phyloP scores from a whole-genome alignment of 2,113 vertebrate genomes.

The Anseranas semipalmata region DNA sequence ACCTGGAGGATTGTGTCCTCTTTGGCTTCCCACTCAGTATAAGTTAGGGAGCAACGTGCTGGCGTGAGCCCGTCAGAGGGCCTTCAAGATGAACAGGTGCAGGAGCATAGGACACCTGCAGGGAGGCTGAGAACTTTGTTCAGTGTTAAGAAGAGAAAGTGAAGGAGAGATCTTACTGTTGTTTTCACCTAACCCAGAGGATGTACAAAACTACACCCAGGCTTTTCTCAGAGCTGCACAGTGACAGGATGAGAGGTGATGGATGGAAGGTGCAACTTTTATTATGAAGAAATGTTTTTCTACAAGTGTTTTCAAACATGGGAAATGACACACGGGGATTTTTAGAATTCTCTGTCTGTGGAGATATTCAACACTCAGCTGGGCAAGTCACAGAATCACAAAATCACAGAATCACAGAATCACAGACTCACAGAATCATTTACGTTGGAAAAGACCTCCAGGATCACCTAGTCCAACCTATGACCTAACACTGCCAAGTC shows the following conservation, averaged over 20 bases:
- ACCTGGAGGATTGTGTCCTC: background rate
- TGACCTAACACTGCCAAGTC: too few species aligned
- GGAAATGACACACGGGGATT: background rate
- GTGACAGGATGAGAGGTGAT: background rate
- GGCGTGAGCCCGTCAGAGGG: background rate
- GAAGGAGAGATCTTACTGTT: background rate
- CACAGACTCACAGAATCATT: too few species aligned
- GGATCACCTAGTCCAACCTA: too few species aligned
- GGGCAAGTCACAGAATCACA: background rate
- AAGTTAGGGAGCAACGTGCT: background rate
- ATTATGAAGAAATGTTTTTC: background rate
- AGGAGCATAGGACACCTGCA: background rate
- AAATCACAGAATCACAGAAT: too few species aligned
- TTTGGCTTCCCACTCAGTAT: background rate
- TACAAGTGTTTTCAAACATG: background rate
- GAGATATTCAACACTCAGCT: background rate
- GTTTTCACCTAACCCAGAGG: background rate
- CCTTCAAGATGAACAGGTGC: background rate
- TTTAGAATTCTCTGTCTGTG: background rate
- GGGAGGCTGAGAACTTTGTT: background rate
- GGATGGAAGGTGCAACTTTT: background rate
- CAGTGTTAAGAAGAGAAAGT: background rate
- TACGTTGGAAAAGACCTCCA: too few species aligned
- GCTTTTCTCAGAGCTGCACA: background rate
- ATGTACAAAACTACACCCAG: background rate